phyloP scores from a whole-genome alignment of 2,113 vertebrate genomes.

The Anhinga rufa region DNA sequence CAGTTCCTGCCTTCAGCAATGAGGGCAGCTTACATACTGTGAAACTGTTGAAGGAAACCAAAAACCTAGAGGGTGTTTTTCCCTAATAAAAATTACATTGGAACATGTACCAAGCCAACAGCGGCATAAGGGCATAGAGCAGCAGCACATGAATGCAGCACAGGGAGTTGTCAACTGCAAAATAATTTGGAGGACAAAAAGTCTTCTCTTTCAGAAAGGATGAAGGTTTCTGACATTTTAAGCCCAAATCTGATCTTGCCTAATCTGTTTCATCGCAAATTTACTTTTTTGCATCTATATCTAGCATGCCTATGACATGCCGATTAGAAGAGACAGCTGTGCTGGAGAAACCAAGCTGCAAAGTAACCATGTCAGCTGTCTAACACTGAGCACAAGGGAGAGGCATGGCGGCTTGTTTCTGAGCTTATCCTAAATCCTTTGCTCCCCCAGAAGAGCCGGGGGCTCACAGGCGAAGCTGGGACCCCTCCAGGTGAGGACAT shows the following conservation, averaged over 20 bases:
- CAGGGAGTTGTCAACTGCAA: neutral
- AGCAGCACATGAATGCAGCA: neutral
- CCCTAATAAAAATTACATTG: neutral
- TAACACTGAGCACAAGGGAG: neutral
- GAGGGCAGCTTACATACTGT: neutral
- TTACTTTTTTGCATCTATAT: neutral
- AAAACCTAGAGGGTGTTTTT: neutral
- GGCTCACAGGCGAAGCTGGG: neutral
- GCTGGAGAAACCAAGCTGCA: neutral
- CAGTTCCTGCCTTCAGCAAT: neutral
- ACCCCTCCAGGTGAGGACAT: neutral
- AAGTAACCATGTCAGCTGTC: fast-evolving
- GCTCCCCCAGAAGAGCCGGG: neutral
- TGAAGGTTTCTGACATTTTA: neutral
- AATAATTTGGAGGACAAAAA: neutral
- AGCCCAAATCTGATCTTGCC: neutral
- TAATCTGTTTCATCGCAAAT: neutral
- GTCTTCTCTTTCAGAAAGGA: neutral
- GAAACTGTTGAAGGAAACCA: neutral
- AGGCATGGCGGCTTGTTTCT: neutral
- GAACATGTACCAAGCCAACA: neutral
- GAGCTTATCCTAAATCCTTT: neutral
- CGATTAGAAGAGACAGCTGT: neutral
- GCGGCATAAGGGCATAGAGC: neutral
- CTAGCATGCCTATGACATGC: fast-evolving